Base-by-base conservation (phyloP, 1,140 invertebrate genomes). In the Rhizoglyphus robini region DNA sequence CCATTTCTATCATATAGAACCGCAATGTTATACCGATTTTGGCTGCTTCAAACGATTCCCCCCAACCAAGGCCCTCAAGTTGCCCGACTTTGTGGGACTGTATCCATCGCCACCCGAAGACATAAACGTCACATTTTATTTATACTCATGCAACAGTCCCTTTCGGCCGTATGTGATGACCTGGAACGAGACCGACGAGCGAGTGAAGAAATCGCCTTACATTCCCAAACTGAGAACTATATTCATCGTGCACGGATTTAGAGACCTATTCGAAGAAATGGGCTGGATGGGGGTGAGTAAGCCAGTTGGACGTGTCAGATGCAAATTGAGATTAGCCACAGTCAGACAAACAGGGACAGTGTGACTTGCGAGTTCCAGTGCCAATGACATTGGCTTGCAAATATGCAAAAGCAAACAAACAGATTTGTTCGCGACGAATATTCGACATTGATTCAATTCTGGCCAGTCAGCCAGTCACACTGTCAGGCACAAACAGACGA, bases 251-350 rank as follows among this genome's bases (percentile, higher is more conserved):
- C 65, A 67, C 20, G 65, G 65, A 27, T 67, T 59, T 23, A 46
- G 13, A 32, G 32, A 32, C 36, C 47, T 18, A 34, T 66, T 36
- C n/a, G 38, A 66, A 18, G 54, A 66, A 34, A 46, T 66, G 34
- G 27, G 60, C 27, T 66, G 65, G 63, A 65, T 65, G 63, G 63
- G 63, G 4, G 63, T 63, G 27, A 49, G 62, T 63, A 62, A 29
- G 23, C 41, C 23, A 15, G 15, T 46, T n/a, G n/a, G n/a, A n/a
- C n/a, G n/a, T n/a, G n/a, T n/a, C n/a, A n/a, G n/a, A n/a, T n/a
- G n/a, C n/a, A n/a, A n/a, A n/a, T n/a, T n/a, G n/a, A n/a, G n/a
- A n/a, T n/a, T n/a, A n/a, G n/a, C n/a, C n/a, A n/a, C n/a, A n/a
- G n/a, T n/a, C n/a, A n/a, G n/a, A n/a, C n/a, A n/a, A n/a, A n/a